These are phyloP conservation scores for Phymastichus coffea DNA, from an alignment of 1,140 invertebrate genomes.

Conservation along the genomic window DNA sequence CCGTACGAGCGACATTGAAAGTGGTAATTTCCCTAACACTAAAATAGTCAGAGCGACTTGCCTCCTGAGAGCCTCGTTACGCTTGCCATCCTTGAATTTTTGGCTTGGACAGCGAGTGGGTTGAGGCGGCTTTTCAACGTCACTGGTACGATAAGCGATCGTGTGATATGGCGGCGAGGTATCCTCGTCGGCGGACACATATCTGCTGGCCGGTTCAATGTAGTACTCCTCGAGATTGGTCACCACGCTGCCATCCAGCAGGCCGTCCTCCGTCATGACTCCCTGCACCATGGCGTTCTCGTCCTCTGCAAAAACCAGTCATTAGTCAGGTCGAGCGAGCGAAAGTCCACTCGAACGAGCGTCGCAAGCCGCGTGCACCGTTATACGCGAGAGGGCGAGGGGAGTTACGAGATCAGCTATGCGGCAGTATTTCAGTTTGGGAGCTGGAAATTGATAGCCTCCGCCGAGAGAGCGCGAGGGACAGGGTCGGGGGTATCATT, in stretches of 20 bases:
- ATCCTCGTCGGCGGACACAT: constrained; percentile 52
- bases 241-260: constrained; percentile 85
- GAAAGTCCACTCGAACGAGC: no score
- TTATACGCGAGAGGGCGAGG: no score
- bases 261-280: constrained; percentile 79
- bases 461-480: background rate
- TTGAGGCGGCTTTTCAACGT: constrained; percentile 68
- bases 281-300: constrained; percentile 82
- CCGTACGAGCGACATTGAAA: no score
- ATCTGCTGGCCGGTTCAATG: constrained; percentile 81
- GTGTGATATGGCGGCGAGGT: constrained; percentile 68
- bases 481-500: no score
- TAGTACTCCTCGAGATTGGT: constrained; percentile 78
- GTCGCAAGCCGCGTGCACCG: background rate
- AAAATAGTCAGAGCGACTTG: no score
- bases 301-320: constrained; percentile 75
- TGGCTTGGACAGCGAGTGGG: constrained; percentile 59
- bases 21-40: no score
- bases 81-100: constrained; percentile 43
- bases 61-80: constrained; percentile 32
- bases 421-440: background rate
- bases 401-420: no score
- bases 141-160: constrained; percentile 79
- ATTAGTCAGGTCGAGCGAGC: no score
- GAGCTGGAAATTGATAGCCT: background rate